Percentiles rank a stretch among this genome's conserved stretches.
Conservation (phyloP, 2,888 invertebrate species). For the Latheticus oryzae region DNA sequence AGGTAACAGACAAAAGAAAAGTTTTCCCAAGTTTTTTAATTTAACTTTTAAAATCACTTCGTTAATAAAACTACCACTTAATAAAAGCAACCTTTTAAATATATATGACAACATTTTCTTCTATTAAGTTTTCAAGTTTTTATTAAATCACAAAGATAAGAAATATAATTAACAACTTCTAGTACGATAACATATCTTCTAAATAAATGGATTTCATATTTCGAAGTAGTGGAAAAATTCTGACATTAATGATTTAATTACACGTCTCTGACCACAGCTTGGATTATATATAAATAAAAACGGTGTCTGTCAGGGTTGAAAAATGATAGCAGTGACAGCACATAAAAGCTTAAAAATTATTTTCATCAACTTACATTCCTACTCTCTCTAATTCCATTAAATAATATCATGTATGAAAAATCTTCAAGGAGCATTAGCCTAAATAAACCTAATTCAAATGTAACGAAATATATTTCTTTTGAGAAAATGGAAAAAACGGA, state of each 20-base stretch:
- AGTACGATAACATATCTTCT: too few species aligned
- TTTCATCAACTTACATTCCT: constrained; percentile 3
- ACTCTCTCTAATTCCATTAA: constrained; percentile 9
- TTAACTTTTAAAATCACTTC: constrained; percentile 31
- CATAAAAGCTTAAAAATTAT: constrained; percentile 23
- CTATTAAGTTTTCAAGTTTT: constrained; percentile 40
- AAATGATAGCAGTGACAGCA: constrained; percentile 27
- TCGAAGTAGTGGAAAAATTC: constrained; percentile 33
- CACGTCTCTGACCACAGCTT: background rate
- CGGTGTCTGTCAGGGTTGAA: constrained; percentile 21
- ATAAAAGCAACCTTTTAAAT: constrained; percentile 29
- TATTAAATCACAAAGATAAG: constrained; percentile 47
- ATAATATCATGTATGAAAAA: constrained; percentile 12
- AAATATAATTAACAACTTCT: constrained; percentile 45
- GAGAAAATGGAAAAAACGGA: constrained; percentile 44
- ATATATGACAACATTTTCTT: constrained; percentile 36
- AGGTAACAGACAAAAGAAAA: constrained; percentile 1
- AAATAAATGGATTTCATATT: constrained; percentile 44
- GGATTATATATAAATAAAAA: constrained; percentile 25
- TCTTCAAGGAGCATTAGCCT: background rate
- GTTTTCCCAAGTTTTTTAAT: constrained; percentile 37
- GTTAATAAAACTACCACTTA: constrained; percentile 35
- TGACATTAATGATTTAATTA: constrained; percentile 25
- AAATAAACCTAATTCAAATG: constrained; percentile 16
- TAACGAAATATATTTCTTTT: constrained; percentile 16